Base-by-base conservation (phyloP, 2,113 vertebrate genomes). In the Nasalis larvatus region DNA sequence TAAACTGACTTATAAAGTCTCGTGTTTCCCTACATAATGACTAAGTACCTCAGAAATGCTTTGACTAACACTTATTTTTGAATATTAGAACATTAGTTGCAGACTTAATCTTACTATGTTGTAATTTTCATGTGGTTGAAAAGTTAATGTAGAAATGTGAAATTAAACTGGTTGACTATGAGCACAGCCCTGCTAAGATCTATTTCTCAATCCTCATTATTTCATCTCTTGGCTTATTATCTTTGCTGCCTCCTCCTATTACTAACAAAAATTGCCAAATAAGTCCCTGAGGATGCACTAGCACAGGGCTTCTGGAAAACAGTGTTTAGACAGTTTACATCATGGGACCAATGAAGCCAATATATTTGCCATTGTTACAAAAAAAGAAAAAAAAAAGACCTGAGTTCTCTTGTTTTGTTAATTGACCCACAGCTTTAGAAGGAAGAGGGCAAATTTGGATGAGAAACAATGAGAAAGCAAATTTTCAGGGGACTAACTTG, bases 81-180 rank as follows among this genome's bases (percentile, higher is more conserved):
- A 92, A 73, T 16, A 89, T 47, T 14, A 76, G 27, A 23, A 58
- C 42, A 23, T 91, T 97, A 94, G 85, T 49, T 45, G 58, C 0
- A 2, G 76, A 82, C 92, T 91, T 85, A 91, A 91, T 66, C 86
- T 96, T n/a, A 21, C 27, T 2, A 1, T 63, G 66, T 13, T 8
- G 7, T 93, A 78, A 91, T 96, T 78, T 96, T 90, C 74, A 88
- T 89, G 76, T 42, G 80, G 89, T 81, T 97, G 92, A 89, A 94
- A 97, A 95, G 94, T 92, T 96, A 98, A 95, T 76, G 82, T 11
- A 81, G 86, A 91, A 95, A 97, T 88, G 42, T 76, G 71, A 95
- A 97, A 98, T 93, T 6, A 92, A 95, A 23, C 40, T 76, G 91
- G 68, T 56, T 35, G 84, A n/a, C 40, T 83, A 37, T 40, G 60